A percentile compares a stretch with the other conserved stretches of the same genome.
Conservation (phyloP, 1,140 invertebrate species). For the Adelges cooleyi region DNA sequence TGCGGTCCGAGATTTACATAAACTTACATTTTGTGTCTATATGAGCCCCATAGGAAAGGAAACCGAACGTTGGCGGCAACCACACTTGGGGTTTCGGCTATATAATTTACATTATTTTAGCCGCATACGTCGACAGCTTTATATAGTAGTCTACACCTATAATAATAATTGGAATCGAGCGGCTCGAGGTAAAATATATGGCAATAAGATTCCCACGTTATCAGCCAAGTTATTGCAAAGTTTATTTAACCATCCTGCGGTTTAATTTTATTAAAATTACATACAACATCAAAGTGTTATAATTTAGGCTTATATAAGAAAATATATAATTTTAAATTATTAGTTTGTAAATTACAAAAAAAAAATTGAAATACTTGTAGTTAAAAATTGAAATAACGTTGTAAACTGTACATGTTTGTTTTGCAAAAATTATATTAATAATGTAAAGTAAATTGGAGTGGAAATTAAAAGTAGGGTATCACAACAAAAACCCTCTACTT, state of each 20-base stretch:
- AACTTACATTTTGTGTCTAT: neutral
- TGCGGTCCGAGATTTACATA: constrained; percentile 6
- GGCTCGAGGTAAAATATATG: constrained; percentile 5
- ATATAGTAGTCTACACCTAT: neutral
- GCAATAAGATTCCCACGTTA: neutral
- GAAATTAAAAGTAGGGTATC: too few relatives aligned
- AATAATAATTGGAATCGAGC: neutral
- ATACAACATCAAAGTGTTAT: too few relatives aligned
- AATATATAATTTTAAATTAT: too few relatives aligned
- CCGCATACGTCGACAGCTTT: neutral
- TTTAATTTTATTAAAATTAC: too few relatives aligned
- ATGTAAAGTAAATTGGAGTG: too few relatives aligned
- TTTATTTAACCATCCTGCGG: neutral
- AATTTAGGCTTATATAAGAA: too few relatives aligned
- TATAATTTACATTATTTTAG: constrained; percentile 22
- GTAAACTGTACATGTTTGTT: too few relatives aligned
- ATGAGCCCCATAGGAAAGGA: neutral
- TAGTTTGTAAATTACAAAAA: too few relatives aligned
- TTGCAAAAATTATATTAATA: too few relatives aligned
- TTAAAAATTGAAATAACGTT: too few relatives aligned
- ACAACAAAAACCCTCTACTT: too few relatives aligned
- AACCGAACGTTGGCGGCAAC: neutral
- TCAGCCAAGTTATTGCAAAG: neutral
- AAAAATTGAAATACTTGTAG: too few relatives aligned
- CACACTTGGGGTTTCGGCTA: neutral